A percentile compares a stretch with the other conserved stretches of the same genome.
Conservation (phyloP, 2,797 vertebrate species). For the Oreortyx pictus region DNA sequence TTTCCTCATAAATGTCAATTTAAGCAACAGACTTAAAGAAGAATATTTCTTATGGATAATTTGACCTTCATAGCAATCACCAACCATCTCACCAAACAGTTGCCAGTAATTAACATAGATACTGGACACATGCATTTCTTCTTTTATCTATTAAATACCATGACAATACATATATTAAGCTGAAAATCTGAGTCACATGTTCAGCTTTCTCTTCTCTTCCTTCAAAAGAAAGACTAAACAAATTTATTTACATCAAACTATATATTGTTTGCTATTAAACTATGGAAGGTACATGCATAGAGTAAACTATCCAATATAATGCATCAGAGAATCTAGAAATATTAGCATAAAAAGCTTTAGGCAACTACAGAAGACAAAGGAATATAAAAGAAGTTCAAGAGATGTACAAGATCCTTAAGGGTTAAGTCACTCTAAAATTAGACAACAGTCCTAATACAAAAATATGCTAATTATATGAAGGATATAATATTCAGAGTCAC, state of each 20-base stretch:
- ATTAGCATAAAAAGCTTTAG: background rate
- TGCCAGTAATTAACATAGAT: background rate
- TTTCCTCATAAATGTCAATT: fast-evolving
- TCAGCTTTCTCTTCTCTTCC: background rate
- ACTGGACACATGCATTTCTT: background rate
- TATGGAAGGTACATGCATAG: background rate
- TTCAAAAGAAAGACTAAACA: background rate
- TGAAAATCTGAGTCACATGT: background rate
- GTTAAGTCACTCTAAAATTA: background rate
- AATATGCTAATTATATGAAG: background rate
- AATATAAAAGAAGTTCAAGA: background rate
- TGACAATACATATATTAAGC: background rate
- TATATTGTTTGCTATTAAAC: background rate
- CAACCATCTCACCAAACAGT: background rate
- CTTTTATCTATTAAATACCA: background rate
- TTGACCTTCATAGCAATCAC: background rate
- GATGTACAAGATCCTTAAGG: background rate
- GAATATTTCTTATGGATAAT: background rate
- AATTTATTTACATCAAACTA: background rate
- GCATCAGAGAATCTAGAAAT: background rate
- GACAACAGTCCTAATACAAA: background rate
- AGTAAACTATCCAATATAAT: background rate
- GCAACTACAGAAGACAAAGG: background rate
- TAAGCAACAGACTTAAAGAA: background rate
- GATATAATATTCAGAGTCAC: background rate